These are phyloP conservation scores for Enteromius thamalakanensis DNA, from an alignment of 2,797 vertebrate genomes.

Conservation along the genomic window DNA sequence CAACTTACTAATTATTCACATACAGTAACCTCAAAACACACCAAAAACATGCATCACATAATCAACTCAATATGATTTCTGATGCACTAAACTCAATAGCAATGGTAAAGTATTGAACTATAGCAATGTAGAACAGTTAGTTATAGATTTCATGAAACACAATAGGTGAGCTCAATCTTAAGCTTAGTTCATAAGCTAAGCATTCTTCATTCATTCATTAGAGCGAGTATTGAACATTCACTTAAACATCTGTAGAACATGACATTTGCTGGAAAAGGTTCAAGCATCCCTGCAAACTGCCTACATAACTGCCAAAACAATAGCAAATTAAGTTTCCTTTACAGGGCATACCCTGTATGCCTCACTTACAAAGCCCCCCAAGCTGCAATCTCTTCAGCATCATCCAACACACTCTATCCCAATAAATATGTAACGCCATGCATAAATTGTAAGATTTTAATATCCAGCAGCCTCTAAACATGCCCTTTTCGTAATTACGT, in stretches of 20 bases:
- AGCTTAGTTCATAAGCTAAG: neutral
- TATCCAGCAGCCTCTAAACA: neutral
- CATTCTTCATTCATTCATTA: neutral
- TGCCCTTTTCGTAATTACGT: slow-evolving; percentile 25
- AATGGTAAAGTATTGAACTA: too few relatives aligned
- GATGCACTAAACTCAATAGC: neutral
- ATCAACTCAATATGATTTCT: neutral
- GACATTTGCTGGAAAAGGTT: neutral
- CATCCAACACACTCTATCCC: neutral
- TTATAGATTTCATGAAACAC: neutral
- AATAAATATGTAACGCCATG: neutral
- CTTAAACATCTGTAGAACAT: neutral
- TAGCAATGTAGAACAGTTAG: neutral
- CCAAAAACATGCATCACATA: neutral
- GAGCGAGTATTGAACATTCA: neutral
- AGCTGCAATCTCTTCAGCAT: neutral
- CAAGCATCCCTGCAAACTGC: neutral
- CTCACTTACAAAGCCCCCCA: neutral
- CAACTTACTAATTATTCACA: neutral
- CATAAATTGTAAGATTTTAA: neutral
- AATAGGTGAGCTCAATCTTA: neutral
- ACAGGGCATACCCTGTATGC: too few relatives aligned
- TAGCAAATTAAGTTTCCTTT: neutral
- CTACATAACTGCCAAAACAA: neutral
- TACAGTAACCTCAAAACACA: neutral